Base-by-base conservation (phyloP, 2,888 invertebrate species). In the Anoncus sp. region DNA sequence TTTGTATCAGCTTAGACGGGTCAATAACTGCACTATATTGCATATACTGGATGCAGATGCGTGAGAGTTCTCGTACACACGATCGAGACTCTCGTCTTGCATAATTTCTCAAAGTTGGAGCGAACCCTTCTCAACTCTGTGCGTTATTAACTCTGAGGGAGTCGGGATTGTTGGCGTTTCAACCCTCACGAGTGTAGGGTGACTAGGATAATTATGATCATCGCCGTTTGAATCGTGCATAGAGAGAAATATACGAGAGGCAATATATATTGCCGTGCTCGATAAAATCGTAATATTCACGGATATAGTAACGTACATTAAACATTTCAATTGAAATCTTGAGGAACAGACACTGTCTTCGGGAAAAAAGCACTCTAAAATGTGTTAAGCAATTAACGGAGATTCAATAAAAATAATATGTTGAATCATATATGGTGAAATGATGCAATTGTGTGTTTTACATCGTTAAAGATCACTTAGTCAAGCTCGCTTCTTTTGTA, bases 141-240 rank as follows among this genome's bases (percentile, higher is more conserved):
- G 27, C 12, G 43, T 60, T 71, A 51, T 62, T 60, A 74, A 70
- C 63, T 53, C n/a, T 60, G 22, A 57, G 53, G 60, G 69, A n/a
- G 49, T 59, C 45, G 45, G 47, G 24, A 45, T 45, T 20, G 62
- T 57, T 43, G 77, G 53, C 65, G 53, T 70, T 57, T 74, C 38
- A 74, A 77, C 74, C 70, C 69, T 63, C 59, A 24, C 57, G 18
- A 67, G 31, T 18, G 6, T 24, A 16, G 45, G 57, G 43, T 16
- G 14, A 51, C n/a, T 59, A 40, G 59, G 45, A 69, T 77, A 59
- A 66, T 70, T 47, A 74, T 18, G 73, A 74, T 74, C 74, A 74
- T 59, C 60, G 74, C 38, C 69, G 16, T 74, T 65, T 38, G 18
- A 65, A 53, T 49, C 43, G 53, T 31, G 3, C 40, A 27, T 12